Evolutionary conservation across 2,113 vertebrate genomes (phyloP).

Genomic region (Syngnathoides biaculeatus): DNA sequence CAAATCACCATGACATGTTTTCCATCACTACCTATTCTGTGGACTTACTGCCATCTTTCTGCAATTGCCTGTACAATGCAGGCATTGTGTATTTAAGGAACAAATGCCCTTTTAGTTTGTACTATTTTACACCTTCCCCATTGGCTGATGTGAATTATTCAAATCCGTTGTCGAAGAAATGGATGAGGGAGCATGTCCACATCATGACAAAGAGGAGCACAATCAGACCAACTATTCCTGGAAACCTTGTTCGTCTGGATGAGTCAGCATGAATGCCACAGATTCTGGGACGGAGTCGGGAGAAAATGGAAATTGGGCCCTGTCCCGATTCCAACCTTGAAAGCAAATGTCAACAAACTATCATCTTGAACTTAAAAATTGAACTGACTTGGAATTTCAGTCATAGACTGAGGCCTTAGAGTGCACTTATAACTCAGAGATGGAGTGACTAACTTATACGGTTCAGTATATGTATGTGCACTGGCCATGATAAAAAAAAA

Average conservation of each 20-base stretch:
- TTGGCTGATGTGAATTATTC: neutral
- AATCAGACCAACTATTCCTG: constrained; percentile 49
- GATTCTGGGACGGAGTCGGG: constrained; percentile 21
- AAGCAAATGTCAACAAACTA: constrained; percentile 43
- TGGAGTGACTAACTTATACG: neutral
- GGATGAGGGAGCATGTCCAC: constrained; percentile 6
- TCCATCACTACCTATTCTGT: neutral
- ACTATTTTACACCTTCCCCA: neutral
- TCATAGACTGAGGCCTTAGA: neutral
- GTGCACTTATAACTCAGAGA: neutral
- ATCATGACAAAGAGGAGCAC: constrained; percentile 14
- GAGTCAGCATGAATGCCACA: constrained; percentile 38
- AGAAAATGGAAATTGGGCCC: constrained; percentile 8
- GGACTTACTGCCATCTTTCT: neutral
- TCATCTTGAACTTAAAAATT: constrained; percentile 22
- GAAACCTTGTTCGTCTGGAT: constrained; percentile 36
- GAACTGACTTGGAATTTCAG: constrained; percentile 10
- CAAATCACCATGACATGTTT: no score
- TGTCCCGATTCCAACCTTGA: constrained; percentile 35
- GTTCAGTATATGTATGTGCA: neutral
- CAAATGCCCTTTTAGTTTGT: neutral
- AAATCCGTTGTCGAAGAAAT: constrained; percentile 4
- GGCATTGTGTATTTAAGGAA: neutral
- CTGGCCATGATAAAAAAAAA: no score
- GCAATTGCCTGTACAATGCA: neutral